Percentiles rank a stretch among this genome's conserved stretches.
Evolutionary conservation across 2,888 invertebrate genomes (phyloP).

Genomic region (Sarcophaga variegata): DNA sequence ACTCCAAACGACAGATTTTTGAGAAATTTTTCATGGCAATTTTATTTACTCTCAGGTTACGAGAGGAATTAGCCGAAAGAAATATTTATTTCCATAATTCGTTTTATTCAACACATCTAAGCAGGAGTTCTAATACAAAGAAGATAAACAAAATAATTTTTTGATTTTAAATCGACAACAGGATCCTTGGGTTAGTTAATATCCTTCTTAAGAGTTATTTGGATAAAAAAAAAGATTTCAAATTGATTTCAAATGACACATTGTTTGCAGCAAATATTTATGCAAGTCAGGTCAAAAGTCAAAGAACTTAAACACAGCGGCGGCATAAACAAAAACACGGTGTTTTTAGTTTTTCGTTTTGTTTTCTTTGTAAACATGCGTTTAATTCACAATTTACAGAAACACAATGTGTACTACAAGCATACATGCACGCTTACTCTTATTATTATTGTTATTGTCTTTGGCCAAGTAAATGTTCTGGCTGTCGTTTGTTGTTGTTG

Average conservation of each 20-base stretch:
- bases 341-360: not conserved
- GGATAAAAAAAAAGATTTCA: not conserved
- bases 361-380: constrained; percentile 26
- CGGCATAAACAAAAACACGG: constrained; percentile 34
- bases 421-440: not conserved
- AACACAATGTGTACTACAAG: not conserved
- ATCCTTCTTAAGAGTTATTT: no score
- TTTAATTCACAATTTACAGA: constrained; percentile 7
- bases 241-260: not conserved
- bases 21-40: no score
- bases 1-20: no score
- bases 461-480: not conserved
- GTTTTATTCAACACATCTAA: no score
- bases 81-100: no score
- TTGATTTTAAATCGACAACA: no score
- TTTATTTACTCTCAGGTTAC: no score
- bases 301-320: constrained; percentile 43
- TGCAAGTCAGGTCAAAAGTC: constrained; percentile 35
- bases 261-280: not conserved
- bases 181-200: no score
- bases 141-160: no score
- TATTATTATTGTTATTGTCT: not conserved
- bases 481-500: no score
- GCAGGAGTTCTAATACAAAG: no score
- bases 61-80: no score